Evolutionary conservation across 2,888 invertebrate species (phyloP).

Genomic region (Cryptocheilus praepositus): DNA sequence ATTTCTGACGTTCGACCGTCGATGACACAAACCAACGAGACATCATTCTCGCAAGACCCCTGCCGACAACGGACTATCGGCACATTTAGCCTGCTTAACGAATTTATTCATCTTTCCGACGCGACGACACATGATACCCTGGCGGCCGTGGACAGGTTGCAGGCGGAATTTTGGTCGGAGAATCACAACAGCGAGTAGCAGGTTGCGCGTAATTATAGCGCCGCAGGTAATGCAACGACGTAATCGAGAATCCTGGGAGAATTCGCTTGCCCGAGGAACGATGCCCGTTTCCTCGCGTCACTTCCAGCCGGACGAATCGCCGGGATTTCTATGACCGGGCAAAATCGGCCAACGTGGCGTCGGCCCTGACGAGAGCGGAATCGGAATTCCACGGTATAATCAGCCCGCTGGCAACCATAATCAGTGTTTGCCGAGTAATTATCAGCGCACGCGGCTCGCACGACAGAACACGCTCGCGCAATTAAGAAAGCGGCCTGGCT

Average conservation of each 20-base stretch:
- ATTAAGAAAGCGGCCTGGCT: slow-evolving; percentile 45
- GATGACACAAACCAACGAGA: no score
- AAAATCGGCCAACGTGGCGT: slow-evolving; percentile 12
- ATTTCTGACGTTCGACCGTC: no score
- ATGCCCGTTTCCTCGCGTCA: slow-evolving; percentile 55
- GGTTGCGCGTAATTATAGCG: slow-evolving; percentile 38
- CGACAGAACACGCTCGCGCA: slow-evolving; percentile 33
- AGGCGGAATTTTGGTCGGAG: slow-evolving; percentile 14
- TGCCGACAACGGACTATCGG: no score
- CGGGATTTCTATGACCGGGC: slow-evolving; percentile 51
- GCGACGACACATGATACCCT: no score
- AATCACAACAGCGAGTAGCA: slow-evolving; percentile 9
- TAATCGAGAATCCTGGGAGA: slow-evolving; percentile 35
- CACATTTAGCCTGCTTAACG: no score
- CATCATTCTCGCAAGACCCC: no score
- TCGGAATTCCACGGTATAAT: slow-evolving; percentile 48
- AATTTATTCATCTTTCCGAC: no score
- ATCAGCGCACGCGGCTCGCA: slow-evolving; percentile 26
- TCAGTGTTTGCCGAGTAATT: slow-evolving; percentile 53
- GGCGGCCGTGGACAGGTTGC: no score
- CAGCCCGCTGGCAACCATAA: slow-evolving; percentile 44
- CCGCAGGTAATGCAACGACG: slow-evolving; percentile 37
- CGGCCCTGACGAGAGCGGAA: slow-evolving; percentile 24
- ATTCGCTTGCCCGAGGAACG: slow-evolving; percentile 30
- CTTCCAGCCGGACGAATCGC: slow-evolving; percentile 54